A percentile compares a stretch with the other conserved stretches of the same genome.
These are phyloP conservation scores for Nomada ferruginata DNA, from an alignment of 2,888 invertebrate genomes.

Conservation along the genomic window DNA sequence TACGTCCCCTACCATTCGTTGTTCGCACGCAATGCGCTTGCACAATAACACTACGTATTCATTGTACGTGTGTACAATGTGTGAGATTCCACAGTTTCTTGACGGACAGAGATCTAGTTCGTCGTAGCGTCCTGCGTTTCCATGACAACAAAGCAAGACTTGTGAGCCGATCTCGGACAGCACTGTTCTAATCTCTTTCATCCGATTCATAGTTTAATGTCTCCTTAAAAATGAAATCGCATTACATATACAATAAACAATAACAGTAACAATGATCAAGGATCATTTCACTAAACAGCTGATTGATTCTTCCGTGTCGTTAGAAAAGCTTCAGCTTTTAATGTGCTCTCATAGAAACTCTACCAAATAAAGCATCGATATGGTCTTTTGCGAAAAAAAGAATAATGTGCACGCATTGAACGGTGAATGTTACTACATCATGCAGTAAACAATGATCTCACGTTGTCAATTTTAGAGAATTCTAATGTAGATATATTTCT, in stretches of 20 bases:
- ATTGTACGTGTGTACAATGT: too few relatives aligned
- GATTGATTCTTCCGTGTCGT: too few relatives aligned
- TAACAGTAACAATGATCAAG: neutral
- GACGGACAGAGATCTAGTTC: too few relatives aligned
- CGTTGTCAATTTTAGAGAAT: conserved; percentile 3
- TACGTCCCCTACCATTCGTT: too few relatives aligned
- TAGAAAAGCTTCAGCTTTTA: conserved; percentile 9
- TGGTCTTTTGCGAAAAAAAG: conserved; percentile 17
- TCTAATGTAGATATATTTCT: conserved; percentile 24
- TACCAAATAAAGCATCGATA: conserved; percentile 16
- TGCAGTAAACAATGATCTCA: conserved; percentile 26
- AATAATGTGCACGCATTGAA: conserved; percentile 15
- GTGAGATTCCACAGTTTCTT: too few relatives aligned
- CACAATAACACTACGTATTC: too few relatives aligned
- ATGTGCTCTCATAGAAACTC: conserved; percentile 43
- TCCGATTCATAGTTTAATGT: neutral
- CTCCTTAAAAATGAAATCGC: neutral
- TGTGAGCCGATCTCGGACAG: too few relatives aligned
- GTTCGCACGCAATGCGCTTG: too few relatives aligned
- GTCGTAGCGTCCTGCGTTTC: too few relatives aligned
- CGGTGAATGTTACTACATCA: conserved; percentile 19
- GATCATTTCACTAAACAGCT: neutral
- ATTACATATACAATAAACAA: neutral
- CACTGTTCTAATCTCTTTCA: too few relatives aligned
- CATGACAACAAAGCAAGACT: too few relatives aligned